A percentile compares a stretch with the other conserved stretches of the same genome.
phyloP scores from a whole-genome alignment of 2,797 vertebrate species.

The Paramormyrops hopkinsi region DNA sequence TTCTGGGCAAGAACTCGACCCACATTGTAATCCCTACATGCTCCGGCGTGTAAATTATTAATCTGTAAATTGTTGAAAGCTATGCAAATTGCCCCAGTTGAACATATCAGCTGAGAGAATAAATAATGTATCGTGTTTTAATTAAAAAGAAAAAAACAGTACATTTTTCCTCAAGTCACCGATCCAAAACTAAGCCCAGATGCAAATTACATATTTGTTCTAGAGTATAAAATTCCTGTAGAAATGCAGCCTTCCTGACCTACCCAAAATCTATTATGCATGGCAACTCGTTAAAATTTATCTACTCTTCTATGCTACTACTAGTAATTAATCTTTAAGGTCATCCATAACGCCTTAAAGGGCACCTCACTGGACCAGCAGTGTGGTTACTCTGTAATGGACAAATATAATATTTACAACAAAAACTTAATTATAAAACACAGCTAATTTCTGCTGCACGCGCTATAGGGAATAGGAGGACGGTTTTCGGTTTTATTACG shows the following conservation, averaged over 20 bases:
- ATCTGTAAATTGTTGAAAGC: constrained; percentile 2
- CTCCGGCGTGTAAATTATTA: background rate
- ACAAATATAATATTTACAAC: background rate
- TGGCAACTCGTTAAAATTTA: background rate
- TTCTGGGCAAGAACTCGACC: background rate
- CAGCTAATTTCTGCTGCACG: background rate
- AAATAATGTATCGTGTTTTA: constrained; percentile 10
- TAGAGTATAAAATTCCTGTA: background rate
- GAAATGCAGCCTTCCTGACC: background rate
- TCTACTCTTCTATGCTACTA: background rate
- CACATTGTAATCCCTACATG: background rate
- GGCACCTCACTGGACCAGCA: background rate
- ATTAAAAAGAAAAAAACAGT: background rate
- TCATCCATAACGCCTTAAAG: background rate
- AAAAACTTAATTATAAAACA: background rate
- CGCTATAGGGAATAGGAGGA: background rate
- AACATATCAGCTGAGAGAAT: constrained; percentile 1
- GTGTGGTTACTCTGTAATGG: background rate
- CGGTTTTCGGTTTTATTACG: background rate
- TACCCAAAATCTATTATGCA: background rate
- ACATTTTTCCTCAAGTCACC: background rate
- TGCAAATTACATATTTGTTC: background rate
- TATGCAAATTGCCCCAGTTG: constrained; percentile 8
- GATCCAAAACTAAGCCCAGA: no score
- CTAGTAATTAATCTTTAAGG: background rate